Evolutionary conservation across 2,797 vertebrate species (phyloP).

Genomic region (Sebastes baramenuke): DNA sequence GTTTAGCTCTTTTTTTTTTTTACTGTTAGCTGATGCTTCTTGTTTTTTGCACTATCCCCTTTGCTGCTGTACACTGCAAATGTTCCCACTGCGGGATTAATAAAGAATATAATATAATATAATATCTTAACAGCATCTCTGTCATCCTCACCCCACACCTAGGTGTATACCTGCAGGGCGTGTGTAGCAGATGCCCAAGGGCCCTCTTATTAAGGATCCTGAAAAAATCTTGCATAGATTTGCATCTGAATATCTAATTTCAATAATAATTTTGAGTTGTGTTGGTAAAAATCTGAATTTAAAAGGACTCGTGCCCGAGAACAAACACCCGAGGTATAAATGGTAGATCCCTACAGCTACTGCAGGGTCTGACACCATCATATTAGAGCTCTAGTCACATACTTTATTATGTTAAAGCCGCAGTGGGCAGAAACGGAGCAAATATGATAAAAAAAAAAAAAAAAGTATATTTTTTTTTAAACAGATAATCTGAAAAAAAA

Average conservation of each 20-base stretch:
- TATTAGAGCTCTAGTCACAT: neutral
- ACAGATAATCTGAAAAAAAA: too few species aligned
- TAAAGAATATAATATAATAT: too few species aligned
- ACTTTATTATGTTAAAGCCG: too few species aligned
- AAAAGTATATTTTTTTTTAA: too few species aligned
- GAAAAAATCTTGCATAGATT: conserved; percentile 18
- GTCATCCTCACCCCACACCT: conserved; percentile 8
- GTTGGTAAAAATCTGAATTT: neutral
- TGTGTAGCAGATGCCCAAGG: neutral
- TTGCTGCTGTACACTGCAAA: too few species aligned
- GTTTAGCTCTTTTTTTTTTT: too few species aligned
- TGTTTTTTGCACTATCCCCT: too few species aligned
- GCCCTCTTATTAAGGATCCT: neutral
- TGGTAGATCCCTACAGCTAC: neutral
- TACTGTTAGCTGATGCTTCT: too few species aligned
- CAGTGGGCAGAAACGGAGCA: too few species aligned
- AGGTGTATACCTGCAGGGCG: neutral
- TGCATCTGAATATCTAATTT: conserved; percentile 35
- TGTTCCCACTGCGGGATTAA: too few species aligned
- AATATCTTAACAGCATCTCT: neutral
- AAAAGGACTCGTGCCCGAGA: neutral
- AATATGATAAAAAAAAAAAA: too few species aligned
- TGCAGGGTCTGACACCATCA: neutral
- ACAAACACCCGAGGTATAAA: neutral
- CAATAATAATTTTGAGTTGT: neutral